These are phyloP conservation scores for Zosterops japonicus DNA, from an alignment of 2,113 vertebrate genomes.

Conservation along the genomic window DNA sequence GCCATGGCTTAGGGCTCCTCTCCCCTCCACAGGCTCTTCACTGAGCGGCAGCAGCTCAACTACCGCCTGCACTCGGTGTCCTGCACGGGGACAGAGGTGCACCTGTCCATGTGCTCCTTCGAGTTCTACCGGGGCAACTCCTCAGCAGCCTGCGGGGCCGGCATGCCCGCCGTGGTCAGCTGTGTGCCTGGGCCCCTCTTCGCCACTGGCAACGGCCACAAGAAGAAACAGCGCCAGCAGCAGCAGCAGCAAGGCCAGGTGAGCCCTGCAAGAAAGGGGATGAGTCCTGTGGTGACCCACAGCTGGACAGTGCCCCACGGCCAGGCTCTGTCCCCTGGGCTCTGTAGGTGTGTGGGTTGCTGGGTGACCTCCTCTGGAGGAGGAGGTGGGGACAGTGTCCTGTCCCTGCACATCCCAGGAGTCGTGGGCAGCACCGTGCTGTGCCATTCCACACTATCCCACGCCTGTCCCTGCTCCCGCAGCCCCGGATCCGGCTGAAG, in stretches of 20 bases:
- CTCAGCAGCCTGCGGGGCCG: slow-evolving; percentile 73
- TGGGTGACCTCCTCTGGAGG: accelerated
- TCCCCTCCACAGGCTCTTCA: slow-evolving; percentile 78
- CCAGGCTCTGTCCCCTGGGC: background rate
- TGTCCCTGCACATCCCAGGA: background rate
- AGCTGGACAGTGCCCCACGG: accelerated
- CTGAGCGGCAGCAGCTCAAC: slow-evolving; percentile 81
- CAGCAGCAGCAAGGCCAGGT: slow-evolving; percentile 72
- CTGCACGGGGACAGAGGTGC: slow-evolving; percentile 87
- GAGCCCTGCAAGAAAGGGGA: accelerated
- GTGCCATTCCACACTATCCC: background rate
- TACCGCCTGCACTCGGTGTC: slow-evolving; percentile 87
- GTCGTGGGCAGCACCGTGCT: background rate
- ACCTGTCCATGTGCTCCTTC: slow-evolving; percentile 88
- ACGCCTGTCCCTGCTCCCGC: accelerated
- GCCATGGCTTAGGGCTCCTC: background rate
- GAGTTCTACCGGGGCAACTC: slow-evolving; percentile 84
- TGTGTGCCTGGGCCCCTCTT: slow-evolving; percentile 86
- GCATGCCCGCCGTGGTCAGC: slow-evolving; percentile 86
- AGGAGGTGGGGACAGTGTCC: accelerated
- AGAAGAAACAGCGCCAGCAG: slow-evolving; percentile 79
- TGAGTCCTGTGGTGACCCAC: accelerated
- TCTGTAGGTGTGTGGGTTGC: accelerated
- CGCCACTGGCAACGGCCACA: slow-evolving; percentile 62
- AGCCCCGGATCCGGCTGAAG: slow-evolving; percentile 86